Evolutionary conservation across 2,888 invertebrate species (phyloP), one percentile per base, ranked within the genome.

Genomic region (Ectropis crepuscularia): DNA sequence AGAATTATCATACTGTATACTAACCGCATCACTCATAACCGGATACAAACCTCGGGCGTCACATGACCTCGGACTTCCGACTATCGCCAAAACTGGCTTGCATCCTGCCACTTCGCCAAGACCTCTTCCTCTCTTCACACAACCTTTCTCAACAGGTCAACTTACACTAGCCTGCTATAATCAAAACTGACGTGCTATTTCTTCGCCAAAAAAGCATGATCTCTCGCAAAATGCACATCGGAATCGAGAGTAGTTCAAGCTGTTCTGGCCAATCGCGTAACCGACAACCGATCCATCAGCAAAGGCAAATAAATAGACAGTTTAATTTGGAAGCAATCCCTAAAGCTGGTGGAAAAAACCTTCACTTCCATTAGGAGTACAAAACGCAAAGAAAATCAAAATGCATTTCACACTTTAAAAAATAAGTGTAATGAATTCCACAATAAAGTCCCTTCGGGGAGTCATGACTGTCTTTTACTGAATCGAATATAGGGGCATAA

Each of bases 11-110:
- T 69, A 73, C 76, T 75, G 74, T 73, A 72, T 63, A 65, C 65
- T 66, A 70, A 71, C 73, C 67, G 71, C 74, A 71, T 72, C 78
- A 73, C 76, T 74, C 69, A 79, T 74, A 75, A 80, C 80, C 83
- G 85, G 86, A 86, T 80, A 81, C 72, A 78, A 75, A 79, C 80
- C 79, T 77, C 78, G 71, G 74, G 79, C 81, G 76, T 78, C 80
- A 82, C 80, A 78, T 82, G 86, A 85, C 87, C 87, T 84, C 86
- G 78, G 79, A 80, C 79, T 80, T 87, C 86, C 84, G 82, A 71
- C 77, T 76, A 69, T 79, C 76, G 76, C 79, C 80, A 76, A 82
- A 81, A 80, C 79, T 82, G 80, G 83, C 79, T 76, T 77, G 75
- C 74, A 73, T 82, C 75, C 69, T 69, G 70, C 81, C 80, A 79